Evolutionary conservation across 2,113 vertebrate genomes (phyloP).

Genomic region (Saiga tatarica): DNA sequence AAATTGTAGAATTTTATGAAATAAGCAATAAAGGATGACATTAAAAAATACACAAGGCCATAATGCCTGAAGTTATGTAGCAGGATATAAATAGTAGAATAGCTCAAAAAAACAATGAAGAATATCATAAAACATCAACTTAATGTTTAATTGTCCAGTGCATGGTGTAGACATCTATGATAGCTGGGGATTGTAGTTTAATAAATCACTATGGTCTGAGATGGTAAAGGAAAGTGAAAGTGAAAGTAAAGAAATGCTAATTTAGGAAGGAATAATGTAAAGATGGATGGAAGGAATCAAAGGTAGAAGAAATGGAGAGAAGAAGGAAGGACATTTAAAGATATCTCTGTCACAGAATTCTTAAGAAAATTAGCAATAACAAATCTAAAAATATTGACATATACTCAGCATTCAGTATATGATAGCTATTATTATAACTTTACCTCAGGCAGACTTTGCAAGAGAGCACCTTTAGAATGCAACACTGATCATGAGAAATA

Average conservation of each 20-base stretch:
- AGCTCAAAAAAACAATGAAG: neutral
- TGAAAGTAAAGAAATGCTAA: neutral
- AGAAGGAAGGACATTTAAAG: neutral
- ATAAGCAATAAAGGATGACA: neutral
- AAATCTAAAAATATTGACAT: neutral
- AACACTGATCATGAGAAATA: neutral
- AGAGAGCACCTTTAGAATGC: neutral
- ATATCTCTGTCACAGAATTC: neutral
- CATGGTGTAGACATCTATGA: rapidly evolving
- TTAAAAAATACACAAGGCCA: neutral
- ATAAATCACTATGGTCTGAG: neutral
- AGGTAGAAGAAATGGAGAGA: rapidly evolving
- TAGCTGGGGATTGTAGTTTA: neutral
- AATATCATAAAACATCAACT: neutral
- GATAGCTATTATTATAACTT: neutral
- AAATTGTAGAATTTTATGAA: neutral
- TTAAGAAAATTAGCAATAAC: neutral
- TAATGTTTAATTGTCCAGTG: neutral
- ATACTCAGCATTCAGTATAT: neutral
- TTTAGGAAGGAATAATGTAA: neutral
- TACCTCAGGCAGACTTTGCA: neutral
- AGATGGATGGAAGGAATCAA: neutral
- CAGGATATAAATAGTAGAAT: neutral
- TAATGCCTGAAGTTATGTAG: neutral
- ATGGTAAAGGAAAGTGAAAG: neutral